Base-by-base conservation (phyloP, 2,113 vertebrate genomes). In the Syngnathus floridae region DNA sequence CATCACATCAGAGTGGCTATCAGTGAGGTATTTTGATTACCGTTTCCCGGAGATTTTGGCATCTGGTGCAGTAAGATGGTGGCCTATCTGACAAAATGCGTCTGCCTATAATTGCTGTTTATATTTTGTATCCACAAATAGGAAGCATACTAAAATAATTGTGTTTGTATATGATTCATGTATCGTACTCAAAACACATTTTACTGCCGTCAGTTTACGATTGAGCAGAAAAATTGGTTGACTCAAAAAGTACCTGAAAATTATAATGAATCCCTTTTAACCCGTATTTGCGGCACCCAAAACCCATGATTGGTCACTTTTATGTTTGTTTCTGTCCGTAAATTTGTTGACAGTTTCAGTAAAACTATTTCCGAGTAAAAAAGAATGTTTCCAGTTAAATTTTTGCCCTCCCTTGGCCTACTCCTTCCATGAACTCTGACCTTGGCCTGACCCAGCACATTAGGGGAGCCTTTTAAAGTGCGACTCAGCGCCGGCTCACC, bases 1-100 rank as follows among this genome's bases (percentile, higher is more conserved):
- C 71, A 62, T 54, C 66, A 70, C 81, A 76, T 80, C 74, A 78
- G 58, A 82, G 52, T 51, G 48, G 35, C 67, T 78, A 75, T 72
- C 78, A 79, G 10, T 40, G 7, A 66, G 67, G 65, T 61, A 65
- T 74, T 73, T 82, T 76, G 73, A 78, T 77, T 73, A 71, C 59
- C 69, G 65, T 71, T 72, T 82, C 2, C 19, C n/a, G 19, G 48
- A 19, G 3, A 51, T 51, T 51, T 21, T 19, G 8, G 12, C 16
- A 46, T 46, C 13, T 1, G 45, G 45, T 17, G 16, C 40, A 4
- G 40, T 11, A 41, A 41, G 40, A 41, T 41, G 40, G 40, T 41
- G 43, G 14, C 4, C 16, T 1, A 14, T 46, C 16, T 16, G 14
- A 46, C 8, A 48, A 19, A 19, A 19, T 19, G 17, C 17, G 7